Evolutionary conservation across 2,113 vertebrate genomes (phyloP), one percentile per base, ranked within the genome.

Genomic region (Tricholaema leucomelas): DNA sequence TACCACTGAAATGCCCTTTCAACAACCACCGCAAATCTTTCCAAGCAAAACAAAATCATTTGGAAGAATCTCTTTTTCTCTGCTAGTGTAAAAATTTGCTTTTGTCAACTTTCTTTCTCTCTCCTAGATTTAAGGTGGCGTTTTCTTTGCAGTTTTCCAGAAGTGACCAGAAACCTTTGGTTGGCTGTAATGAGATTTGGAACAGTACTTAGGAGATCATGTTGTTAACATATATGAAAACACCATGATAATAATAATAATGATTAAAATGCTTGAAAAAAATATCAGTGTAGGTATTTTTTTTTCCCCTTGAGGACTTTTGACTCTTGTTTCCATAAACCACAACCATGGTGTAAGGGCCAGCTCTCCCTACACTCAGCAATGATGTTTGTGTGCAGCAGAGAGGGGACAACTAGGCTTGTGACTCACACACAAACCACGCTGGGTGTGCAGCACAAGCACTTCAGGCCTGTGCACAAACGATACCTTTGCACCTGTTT

Each of bases 1-100:
- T 91, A 91, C 87, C 90, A 92, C 52, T 46, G 36, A 93, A 94
- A 73, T 87, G 81, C 81, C 93, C 89, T 91, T 94, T 92, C 79
- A 85, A 63, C 79, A 85, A 82, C 75, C 38, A 87, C 56, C 46
- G 67, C 11, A 33, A 88, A 52, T 15, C 61, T 89, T 74, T 83
- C 79, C 72, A 89, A 93, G 74, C 19, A 91, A 93, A 93, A 92
- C 0, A 0, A 81, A 82, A 74, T 66, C 72, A 77, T 87, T 60
- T 74, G 38, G 38, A 91, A 82, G 52, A 91, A 82, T 25, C 15
- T 87, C 52, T 64, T 81, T 73, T 93, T 87, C 65, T 27, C n/a
- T 13, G 48, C 44, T 56, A n/a, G 9, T 6, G 18, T 73, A 64
- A 87, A 85, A 93, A 83, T 30, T 50, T 64, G 36, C 55, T 40